Conservation (phyloP, 2,113 vertebrate species). For the Thryonomys swinderianus region DNA sequence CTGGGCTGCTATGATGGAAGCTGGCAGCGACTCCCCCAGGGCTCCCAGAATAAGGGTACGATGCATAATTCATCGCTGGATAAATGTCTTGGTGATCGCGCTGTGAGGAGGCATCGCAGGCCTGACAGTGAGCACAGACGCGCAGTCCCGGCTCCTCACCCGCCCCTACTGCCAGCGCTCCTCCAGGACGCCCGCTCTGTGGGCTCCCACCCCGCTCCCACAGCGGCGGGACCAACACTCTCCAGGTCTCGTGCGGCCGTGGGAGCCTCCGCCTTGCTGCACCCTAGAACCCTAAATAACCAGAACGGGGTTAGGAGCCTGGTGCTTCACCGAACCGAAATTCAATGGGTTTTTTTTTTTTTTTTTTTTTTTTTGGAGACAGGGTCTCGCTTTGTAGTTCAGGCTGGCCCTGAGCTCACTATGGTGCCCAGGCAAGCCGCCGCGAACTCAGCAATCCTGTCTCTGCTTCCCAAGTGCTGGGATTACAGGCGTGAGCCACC, state of each 20-base stretch:
- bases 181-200: not conserved
- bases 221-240: not conserved
- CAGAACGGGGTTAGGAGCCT: not conserved
- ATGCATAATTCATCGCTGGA: slow-evolving; percentile 59
- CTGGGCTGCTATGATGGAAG: slow-evolving; percentile 32
- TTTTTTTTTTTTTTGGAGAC: too few relatives aligned
- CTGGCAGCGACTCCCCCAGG: slow-evolving; percentile 48
- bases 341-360: slow-evolving; percentile 6
- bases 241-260: not conserved
- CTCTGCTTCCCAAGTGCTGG: too few relatives aligned
- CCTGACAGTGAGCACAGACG: not conserved
- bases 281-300: slow-evolving; percentile 6
- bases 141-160: not conserved
- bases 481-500: too few relatives aligned
- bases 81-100: slow-evolving; percentile 37
- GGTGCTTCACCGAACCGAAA: not conserved
- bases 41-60: not conserved
- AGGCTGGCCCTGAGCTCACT: too few relatives aligned
- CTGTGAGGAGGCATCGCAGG: not conserved
- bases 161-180: not conserved
- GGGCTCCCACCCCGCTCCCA: not conserved
- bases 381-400: too few relatives aligned
- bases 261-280: not conserved
- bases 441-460: too few relatives aligned
- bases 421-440: too few relatives aligned